These are phyloP conservation scores for Chionomys nivalis DNA, from an alignment of 2,113 vertebrate species.

Conservation along the genomic window DNA sequence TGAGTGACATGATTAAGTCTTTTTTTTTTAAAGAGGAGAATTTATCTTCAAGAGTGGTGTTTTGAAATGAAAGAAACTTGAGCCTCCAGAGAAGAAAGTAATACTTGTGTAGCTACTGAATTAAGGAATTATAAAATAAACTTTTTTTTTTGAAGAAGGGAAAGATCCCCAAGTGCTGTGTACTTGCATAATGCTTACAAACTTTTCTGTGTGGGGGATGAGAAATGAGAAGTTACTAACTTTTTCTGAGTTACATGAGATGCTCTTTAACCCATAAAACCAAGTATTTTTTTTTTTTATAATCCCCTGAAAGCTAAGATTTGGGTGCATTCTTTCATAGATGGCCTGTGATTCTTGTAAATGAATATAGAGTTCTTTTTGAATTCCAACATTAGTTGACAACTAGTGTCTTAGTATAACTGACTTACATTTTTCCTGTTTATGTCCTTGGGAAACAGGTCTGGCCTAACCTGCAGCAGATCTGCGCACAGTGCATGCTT, in stretches of 20 bases:
- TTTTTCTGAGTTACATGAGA: conserved; percentile 34
- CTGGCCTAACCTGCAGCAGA: background rate
- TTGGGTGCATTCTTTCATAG: conserved; percentile 38
- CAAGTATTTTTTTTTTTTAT: background rate
- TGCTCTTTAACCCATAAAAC: conserved; percentile 55
- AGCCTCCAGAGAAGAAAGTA: conserved; percentile 24
- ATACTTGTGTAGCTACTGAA: conserved; percentile 26
- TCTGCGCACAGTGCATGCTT: background rate
- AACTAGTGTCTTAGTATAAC: background rate
- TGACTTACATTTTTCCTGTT: conserved; percentile 50
- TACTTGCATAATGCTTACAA: conserved; percentile 64
- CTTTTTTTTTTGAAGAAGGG: conserved; percentile 11
- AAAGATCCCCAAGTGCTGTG: conserved; percentile 52
- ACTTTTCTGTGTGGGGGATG: conserved; percentile 53
- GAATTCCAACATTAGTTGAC: conserved; percentile 34
- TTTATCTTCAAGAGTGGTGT: conserved; percentile 49
- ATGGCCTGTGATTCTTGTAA: conserved; percentile 43
- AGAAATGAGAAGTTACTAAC: conserved; percentile 49
- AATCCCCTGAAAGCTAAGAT: conserved; percentile 23
- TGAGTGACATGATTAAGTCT: conserved; percentile 55
- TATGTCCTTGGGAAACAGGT: conserved; percentile 34
- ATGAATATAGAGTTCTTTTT: conserved; percentile 6
- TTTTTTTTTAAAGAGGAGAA: conserved; percentile 64
- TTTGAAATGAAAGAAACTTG: conserved; percentile 63
- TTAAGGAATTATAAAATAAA: conserved; percentile 69